These are phyloP conservation scores for Clusia tigrina DNA, from an alignment of 2,888 invertebrate genomes.

Conservation along the genomic window DNA sequence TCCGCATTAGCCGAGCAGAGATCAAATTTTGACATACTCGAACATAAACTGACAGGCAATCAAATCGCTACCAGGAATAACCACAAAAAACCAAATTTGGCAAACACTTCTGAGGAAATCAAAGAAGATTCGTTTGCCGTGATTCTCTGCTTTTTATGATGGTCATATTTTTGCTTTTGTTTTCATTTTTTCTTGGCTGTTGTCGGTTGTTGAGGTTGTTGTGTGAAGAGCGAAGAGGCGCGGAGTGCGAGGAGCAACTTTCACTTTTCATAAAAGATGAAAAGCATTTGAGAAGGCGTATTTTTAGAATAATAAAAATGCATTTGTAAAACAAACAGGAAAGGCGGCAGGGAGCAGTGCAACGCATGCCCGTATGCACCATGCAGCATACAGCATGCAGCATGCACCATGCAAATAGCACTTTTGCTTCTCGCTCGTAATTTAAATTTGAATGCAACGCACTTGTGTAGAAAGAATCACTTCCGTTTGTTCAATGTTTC, in stretches of 20 bases:
- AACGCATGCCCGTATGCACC: too few relatives aligned
- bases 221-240: too few relatives aligned
- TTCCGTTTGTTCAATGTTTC: background rate
- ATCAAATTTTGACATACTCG: too few relatives aligned
- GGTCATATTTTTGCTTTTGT: background rate
- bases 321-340: constrained; percentile 7
- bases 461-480: constrained; percentile 8
- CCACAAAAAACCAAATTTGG: constrained; percentile 1
- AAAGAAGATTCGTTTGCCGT: background rate
- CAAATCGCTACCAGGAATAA: too few relatives aligned
- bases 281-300: background rate
- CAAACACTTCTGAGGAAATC: constrained; percentile 17
- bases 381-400: too few relatives aligned
- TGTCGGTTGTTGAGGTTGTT: too few relatives aligned
- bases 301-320: background rate
- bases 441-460: background rate
- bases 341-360: background rate
- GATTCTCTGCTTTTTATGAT: background rate
- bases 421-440: too few relatives aligned
- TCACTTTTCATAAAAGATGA: constrained; percentile 7
- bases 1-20: too few relatives aligned
- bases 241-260: background rate
- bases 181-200: background rate
- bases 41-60: too few relatives aligned
- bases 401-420: too few relatives aligned